Evolutionary conservation across 1,140 invertebrate species (phyloP).

Genomic region (Ridgeia piscesae): DNA sequence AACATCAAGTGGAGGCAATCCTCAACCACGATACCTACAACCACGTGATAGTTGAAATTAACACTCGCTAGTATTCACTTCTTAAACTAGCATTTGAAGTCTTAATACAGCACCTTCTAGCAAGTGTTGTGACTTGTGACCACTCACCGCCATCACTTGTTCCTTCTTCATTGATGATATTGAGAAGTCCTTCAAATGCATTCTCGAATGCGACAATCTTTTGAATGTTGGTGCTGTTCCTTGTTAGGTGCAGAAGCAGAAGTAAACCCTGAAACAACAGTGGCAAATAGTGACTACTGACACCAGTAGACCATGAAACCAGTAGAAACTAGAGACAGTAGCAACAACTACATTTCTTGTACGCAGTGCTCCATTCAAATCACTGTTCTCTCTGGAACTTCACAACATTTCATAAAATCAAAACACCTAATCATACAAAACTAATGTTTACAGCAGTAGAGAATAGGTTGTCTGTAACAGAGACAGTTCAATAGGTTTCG

Average conservation of each 20-base stretch:
- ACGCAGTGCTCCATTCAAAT: too few relatives aligned
- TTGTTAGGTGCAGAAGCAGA: slow-evolving; percentile 89
- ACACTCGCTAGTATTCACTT: not conserved
- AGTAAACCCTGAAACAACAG: slow-evolving; percentile 70
- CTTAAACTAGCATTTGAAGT: not conserved
- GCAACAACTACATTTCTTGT: too few relatives aligned
- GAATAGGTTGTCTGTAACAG: too few relatives aligned
- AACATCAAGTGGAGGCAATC: slow-evolving; percentile 95
- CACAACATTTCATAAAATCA: too few relatives aligned
- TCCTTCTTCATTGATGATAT: slow-evolving; percentile 90
- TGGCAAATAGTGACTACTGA: not conserved
- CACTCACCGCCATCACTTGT: slow-evolving; percentile 77
- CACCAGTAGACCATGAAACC: not conserved
- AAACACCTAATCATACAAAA: too few relatives aligned
- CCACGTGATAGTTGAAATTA: not conserved
- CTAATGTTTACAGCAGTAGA: not conserved
- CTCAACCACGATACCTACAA: slow-evolving; percentile 86
- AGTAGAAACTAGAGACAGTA: not conserved
- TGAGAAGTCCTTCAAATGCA: slow-evolving; percentile 93
- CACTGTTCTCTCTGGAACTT: too few relatives aligned
- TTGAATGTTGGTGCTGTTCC: slow-evolving; percentile 96
- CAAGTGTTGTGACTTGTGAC: not conserved
- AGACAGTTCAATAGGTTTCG: too few relatives aligned
- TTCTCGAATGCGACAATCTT: slow-evolving; percentile 99
- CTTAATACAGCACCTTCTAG: not conserved